phyloP scores from a whole-genome alignment of 1,140 invertebrate species.

The Condylostylus longicornis region DNA sequence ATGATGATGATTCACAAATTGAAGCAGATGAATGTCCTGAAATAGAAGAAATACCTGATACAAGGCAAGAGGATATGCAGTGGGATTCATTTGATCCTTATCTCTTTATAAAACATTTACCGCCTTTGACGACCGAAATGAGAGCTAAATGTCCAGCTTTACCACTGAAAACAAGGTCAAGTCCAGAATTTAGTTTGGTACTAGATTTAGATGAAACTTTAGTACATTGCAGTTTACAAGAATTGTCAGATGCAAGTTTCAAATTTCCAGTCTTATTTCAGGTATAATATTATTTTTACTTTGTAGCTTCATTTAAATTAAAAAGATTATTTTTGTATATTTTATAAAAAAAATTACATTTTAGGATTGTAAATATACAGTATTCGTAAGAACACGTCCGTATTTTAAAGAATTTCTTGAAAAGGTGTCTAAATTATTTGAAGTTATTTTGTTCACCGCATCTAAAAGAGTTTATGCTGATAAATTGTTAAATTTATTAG shows the following conservation, averaged over 20 bases:
- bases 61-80: slow-evolving; percentile 40
- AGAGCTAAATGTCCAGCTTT: slow-evolving; percentile 73
- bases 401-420: slow-evolving; percentile 86
- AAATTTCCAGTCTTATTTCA: slow-evolving; percentile 90
- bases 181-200: slow-evolving; percentile 83
- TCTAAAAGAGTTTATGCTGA: slow-evolving; percentile 93
- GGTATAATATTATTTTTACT: slow-evolving; percentile 22
- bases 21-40: slow-evolving; percentile 37
- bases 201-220: slow-evolving; percentile 75
- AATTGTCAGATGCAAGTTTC: slow-evolving; percentile 81
- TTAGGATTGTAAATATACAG: slow-evolving; percentile 40
- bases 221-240: slow-evolving; percentile 87
- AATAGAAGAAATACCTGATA: slow-evolving; percentile 36
- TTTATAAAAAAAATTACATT: background rate
- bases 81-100: slow-evolving; percentile 80
- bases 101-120: slow-evolving; percentile 79
- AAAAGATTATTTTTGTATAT: too few relatives aligned
- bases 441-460: slow-evolving; percentile 93
- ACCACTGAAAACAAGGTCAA: slow-evolving; percentile 82
- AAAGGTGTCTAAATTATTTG: slow-evolving; percentile 74
- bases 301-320: too few relatives aligned
- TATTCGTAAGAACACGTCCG: slow-evolving; percentile 83
- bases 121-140: slow-evolving; percentile 76
- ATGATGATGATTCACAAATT: background rate
- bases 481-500: slow-evolving; percentile 82